Evolutionary conservation across 2,113 vertebrate species (phyloP), one percentile per base, ranked within the genome.

Genomic region (Odocoileus hemionus): DNA sequence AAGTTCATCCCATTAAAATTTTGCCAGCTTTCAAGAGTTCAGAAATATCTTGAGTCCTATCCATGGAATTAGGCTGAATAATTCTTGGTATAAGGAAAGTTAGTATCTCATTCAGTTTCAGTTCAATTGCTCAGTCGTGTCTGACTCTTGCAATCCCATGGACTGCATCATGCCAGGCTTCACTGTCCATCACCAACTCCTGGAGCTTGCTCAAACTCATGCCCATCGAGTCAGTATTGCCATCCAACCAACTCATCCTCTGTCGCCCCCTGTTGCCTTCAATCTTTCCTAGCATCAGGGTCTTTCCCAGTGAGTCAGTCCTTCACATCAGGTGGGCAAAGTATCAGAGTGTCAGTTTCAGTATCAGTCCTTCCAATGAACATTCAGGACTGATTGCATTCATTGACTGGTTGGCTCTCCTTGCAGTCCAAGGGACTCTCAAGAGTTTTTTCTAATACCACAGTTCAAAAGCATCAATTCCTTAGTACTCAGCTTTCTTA

Each of bases 221-320:
- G 67, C 6, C 67, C n/a, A 70, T 70, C 10, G 21, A 12, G 5
- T 39, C 11, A 5, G 6, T 39, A 11, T 39, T 39, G 10, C 10
- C n/a, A 23, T 39, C n/a, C 67, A 39, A 70, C 19, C 9, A 39
- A 39, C 1, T 70, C 67, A 39, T 39, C n/a, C 19, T 70, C n/a
- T 70, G 64, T 70, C 1, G 5, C 5, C n/a, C 19, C 19, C 5
- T 39, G 23, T n/a, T 2, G 0, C n/a, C 67, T 23, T 39, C 10
- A 0, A 3, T 70, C 67, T 70, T 70, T 70, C 67, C 9, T 0
- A 70, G n/a, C 19, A 70, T 39, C 67, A 70, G n/a, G 67, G n/a
- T 70, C 67, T 70, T 70, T 39, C 39, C 5, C n/a, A 39, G 23
- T 23, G 2, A 70, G 5, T 70, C n/a, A 70, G 67, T 23, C 19